Evolutionary conservation across 1,140 invertebrate genomes (phyloP), one percentile per base, ranked within the genome.

Genomic region (Mamestra configurata): DNA sequence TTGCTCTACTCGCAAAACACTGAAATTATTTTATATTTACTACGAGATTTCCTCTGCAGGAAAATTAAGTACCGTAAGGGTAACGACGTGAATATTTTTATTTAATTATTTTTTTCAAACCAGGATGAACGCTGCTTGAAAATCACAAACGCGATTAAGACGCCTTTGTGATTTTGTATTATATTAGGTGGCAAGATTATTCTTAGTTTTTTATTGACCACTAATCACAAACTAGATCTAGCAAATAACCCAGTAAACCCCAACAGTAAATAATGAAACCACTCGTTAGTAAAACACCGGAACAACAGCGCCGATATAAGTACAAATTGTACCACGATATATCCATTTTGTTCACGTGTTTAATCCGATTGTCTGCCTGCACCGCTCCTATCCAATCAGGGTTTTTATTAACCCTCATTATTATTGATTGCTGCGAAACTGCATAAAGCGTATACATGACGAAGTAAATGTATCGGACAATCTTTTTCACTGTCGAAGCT

Each of bases 341-440:
- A 80, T 82, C 59, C 81, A 79, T 85, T 86, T 85, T 83, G 82
- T 66, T 66, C 79, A 79, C 78, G 79, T 68, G 83, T 82, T 87
- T 89, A 89, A 89, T 88, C 86, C 84, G 85, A 89, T 89, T 86
- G 86, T 84, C 84, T 78, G 68, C 77, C 76, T 73, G 75, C 77
- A 77, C 73, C 59, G 75, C 59, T 55, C 66, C 70, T 77, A 84
- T 87, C 87, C 87, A 89, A 88, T 88, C 87, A 88, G 64, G 84
- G 79, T 87, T 89, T 89, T 89, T 89, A 88, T 91, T 89, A 89
- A 86, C 87, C 84, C 79, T 86, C 86, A 86, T 88, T 88, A 88
- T 88, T 88, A 89, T 89, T 88, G 84, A 88, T 87, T 84, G 82
- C 71, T 64, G 55, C 43, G 77, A 75, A 77, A 73, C 73, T 82